Conservation (phyloP, 2,113 vertebrate genomes). For the Damaliscus lunatus region DNA sequence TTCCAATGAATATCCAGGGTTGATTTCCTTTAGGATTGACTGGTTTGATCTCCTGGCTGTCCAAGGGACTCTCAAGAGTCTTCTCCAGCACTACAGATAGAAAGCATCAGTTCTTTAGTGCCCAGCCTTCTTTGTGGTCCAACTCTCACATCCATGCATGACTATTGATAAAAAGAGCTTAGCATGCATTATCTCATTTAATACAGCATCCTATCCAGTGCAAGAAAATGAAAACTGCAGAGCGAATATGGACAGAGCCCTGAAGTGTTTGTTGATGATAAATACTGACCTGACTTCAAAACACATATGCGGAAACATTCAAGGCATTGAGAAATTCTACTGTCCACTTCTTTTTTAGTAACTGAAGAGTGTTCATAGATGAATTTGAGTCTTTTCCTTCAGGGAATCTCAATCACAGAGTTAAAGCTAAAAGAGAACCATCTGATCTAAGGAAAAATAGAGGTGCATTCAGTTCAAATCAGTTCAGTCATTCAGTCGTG, state of each 20-base stretch:
- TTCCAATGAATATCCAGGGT: background rate
- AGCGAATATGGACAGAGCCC: background rate
- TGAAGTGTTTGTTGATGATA: background rate
- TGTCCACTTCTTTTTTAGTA: background rate
- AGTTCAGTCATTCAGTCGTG: background rate
- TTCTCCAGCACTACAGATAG: background rate
- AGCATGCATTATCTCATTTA: background rate
- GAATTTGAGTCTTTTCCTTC: background rate
- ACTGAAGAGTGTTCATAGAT: background rate
- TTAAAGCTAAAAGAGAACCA: background rate
- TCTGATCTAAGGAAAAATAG: background rate
- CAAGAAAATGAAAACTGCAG: background rate
- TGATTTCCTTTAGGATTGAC: background rate
- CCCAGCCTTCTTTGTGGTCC: background rate
- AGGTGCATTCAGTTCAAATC: background rate
- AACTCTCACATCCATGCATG: background rate
- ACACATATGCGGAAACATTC: background rate
- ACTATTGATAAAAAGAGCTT: background rate
- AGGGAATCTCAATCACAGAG: background rate
- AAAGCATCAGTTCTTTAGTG: background rate
- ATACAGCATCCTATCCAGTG: background rate
- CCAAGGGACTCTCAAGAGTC: background rate
- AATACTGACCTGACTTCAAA: background rate
- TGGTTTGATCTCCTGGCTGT: background rate
- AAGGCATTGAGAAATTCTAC: background rate